phyloP scores from a whole-genome alignment of 1,140 invertebrate species.

The Prorops nasuta region DNA sequence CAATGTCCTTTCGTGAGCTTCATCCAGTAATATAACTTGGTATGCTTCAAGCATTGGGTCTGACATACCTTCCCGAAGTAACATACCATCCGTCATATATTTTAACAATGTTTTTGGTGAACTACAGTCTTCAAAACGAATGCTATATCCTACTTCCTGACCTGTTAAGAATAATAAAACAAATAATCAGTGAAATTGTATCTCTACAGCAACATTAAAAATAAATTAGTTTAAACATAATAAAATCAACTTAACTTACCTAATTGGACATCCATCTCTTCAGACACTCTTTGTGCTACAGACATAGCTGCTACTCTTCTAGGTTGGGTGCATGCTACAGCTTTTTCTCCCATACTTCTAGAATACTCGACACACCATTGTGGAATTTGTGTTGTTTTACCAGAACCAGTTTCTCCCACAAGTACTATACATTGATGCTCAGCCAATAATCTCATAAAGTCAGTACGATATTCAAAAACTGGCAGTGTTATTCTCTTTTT shows the following conservation, averaged over 20 bases:
- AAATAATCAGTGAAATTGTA: conserved; percentile 1
- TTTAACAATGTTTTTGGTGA: conserved; percentile 87
- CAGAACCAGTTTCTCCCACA: conserved; percentile 95
- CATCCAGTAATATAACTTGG: conserved; percentile 94
- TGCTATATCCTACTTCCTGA: conserved; percentile 97
- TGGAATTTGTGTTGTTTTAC: conserved; percentile 95
- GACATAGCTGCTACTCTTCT: conserved; percentile 98
- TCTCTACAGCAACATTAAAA: background rate
- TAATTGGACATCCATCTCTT: conserved; percentile 97
- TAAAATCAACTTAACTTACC: conserved; percentile 37
- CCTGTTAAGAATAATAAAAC: conserved; percentile 53
- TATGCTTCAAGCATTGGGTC: conserved; percentile 97
- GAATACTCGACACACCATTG: conserved; percentile 95
- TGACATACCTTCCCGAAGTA: conserved; percentile 98
- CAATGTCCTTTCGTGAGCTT: conserved; percentile 97
- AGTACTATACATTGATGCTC: conserved; percentile 91
- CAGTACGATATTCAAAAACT: conserved; percentile 95
- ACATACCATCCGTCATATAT: conserved; percentile 99
- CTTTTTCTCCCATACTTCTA: conserved; percentile 68
- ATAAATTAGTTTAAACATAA: background rate
- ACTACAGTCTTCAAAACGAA: conserved; percentile 99
- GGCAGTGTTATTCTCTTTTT: conserved; percentile 89
- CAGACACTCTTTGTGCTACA: conserved; percentile 95
- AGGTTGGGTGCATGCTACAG: conserved; percentile 97
- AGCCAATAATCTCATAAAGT: conserved; percentile 90